phyloP scores from a whole-genome alignment of 2,888 invertebrate genomes.

The Pharmacophagus antenor region DNA sequence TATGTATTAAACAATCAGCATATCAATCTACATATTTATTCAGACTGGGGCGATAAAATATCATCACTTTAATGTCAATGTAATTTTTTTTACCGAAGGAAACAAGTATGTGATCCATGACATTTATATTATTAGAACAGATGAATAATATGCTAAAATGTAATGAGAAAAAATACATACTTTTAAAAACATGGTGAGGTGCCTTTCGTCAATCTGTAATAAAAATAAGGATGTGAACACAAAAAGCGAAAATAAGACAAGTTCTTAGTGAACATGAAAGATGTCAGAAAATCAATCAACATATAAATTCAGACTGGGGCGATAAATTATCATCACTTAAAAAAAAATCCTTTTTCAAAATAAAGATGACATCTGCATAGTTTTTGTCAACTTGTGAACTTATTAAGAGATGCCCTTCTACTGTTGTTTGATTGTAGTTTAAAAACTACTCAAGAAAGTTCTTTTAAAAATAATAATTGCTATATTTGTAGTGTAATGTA shows the following conservation, averaged over 20 bases:
- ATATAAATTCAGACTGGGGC: constrained; percentile 60
- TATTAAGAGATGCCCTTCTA: no score
- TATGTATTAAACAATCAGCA: constrained; percentile 1
- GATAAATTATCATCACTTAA: constrained; percentile 53
- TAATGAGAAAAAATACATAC: no score
- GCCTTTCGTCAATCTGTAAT: background rate
- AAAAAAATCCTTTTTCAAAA: background rate
- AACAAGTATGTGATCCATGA: no score
- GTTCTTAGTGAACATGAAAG: background rate
- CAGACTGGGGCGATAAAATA: constrained; percentile 23
- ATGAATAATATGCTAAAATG: no score
- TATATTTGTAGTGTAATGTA: no score
- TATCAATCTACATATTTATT: constrained; percentile 17
- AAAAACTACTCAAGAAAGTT: no score
- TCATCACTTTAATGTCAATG: constrained; percentile 9
- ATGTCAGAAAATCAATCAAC: constrained; percentile 48
- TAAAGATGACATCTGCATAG: no score
- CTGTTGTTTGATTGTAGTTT: no score
- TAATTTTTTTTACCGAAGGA: background rate
- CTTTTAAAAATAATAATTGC: no score
- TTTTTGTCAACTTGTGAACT: no score
- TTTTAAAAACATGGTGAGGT: no score
- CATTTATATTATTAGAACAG: no score
- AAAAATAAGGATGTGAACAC: background rate
- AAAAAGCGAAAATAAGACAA: background rate